Base-by-base conservation (phyloP, 2,888 invertebrate species). In the Keiferia lycopersicella region DNA sequence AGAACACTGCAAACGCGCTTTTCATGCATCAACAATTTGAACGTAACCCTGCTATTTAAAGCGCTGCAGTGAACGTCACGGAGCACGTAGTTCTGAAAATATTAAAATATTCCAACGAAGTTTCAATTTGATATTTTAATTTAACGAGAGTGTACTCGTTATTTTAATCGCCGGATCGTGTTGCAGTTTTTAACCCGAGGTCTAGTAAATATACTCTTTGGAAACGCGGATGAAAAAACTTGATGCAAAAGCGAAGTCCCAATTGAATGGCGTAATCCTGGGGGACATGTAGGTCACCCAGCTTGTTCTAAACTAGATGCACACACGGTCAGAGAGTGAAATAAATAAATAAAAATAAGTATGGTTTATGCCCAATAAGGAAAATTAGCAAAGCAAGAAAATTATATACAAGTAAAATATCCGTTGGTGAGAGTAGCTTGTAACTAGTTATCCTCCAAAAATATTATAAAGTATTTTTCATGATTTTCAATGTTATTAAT, bases 181-280 rank as follows among this genome's bases (percentile, higher is more conserved):
- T 41, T 41, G 11, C 41, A 41, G 41, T 41, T 41, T 41, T n/a
- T n/a, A 41, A 45, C n/a, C 16, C n/a, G 45, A 45, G 45, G n/a
- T 45, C n/a, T 16, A 16, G n/a, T 16, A 45, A 45, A 45, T n/a
- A n/a, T n/a, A n/a, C n/a, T 16, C 16, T 45, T 45, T 45, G 16
- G 16, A 45, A n/a, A 45, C 45, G 45, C 2, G n/a, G 1, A n/a
- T 11, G n/a, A 45, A n/a, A 45, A 45, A 22, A 20, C 3, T 7
- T 22, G 16, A 2, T 20, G 22, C 20, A 51, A 51, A 51, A 18
- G 11, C 18, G 18, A 50, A 51, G 51, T 11, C 22, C 18, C 51
- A 45, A 45, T 51, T 18, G 22, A 51, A 51, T 12, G 20, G 20
- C 18, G 22, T 51, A 51, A 51, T 51, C 51, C 22, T 22, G 51